Conservation (phyloP, 2,797 vertebrate genomes). For the Kryptolebias ocellatus region DNA sequence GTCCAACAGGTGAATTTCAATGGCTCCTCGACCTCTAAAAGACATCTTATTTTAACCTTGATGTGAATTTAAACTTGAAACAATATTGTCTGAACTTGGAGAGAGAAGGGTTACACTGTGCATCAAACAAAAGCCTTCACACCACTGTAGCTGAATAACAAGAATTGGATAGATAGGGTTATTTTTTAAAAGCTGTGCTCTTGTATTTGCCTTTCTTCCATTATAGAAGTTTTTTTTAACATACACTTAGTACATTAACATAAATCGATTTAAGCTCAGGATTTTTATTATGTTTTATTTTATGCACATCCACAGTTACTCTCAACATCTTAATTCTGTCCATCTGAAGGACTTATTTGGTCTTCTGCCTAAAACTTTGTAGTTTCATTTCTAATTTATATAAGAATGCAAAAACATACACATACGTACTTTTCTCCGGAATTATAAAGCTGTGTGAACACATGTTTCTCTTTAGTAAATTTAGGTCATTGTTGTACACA, state of each 20-base stretch:
- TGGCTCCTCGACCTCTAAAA: constrained; percentile 53
- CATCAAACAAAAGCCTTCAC: constrained; percentile 23
- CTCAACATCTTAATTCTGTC: neutral
- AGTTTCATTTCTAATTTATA: neutral
- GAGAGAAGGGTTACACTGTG: constrained; percentile 12
- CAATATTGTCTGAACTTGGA: constrained; percentile 59
- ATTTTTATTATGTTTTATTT: neutral
- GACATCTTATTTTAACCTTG: constrained; percentile 44
- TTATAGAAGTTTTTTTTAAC: neutral
- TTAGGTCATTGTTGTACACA: neutral
- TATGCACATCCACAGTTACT: neutral
- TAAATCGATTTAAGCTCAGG: too few species aligned
- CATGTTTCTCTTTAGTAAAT: neutral
- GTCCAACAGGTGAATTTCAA: constrained; percentile 61
- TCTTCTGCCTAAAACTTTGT: neutral
- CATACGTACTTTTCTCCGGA: neutral
- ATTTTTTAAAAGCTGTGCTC: neutral
- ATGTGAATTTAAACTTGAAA: constrained; percentile 35
- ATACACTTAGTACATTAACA: too few species aligned
- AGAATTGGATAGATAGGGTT: neutral
- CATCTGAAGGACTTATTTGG: neutral
- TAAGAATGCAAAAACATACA: neutral
- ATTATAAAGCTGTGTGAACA: neutral
- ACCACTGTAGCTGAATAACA: constrained; percentile 12
- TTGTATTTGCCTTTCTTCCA: neutral